Conservation (phyloP, 92 coral and sea anemone species). For the Porites rus region DNA sequence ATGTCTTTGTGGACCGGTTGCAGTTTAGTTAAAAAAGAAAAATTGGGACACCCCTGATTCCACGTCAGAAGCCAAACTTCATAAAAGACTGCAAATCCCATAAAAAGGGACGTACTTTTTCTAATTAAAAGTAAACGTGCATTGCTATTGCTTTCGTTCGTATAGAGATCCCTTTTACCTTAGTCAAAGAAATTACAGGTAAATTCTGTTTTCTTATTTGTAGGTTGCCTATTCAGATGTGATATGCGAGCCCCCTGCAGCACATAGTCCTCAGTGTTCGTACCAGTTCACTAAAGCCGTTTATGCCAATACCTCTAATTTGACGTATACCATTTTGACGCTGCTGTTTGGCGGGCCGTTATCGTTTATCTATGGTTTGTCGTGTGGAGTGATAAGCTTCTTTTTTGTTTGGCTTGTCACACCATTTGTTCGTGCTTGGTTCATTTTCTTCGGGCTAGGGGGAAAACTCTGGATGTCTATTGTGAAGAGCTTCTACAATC, state of each 20-base stretch:
- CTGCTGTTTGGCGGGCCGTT: slow-evolving; percentile 27
- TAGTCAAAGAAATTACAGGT: too few relatives aligned
- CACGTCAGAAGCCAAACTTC: too few relatives aligned
- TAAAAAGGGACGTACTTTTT: too few relatives aligned
- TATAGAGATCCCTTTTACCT: too few relatives aligned
- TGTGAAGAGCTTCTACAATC: background rate
- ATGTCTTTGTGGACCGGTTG: too few relatives aligned
- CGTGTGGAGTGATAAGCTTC: background rate
- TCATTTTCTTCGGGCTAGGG: slow-evolving; percentile 1
- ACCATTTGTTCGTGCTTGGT: slow-evolving; percentile 3
- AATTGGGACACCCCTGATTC: too few relatives aligned
- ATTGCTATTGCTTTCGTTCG: too few relatives aligned
- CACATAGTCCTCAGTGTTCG: slow-evolving; percentile 24
- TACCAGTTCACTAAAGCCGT: slow-evolving; percentile 16
- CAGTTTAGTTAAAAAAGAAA: too few relatives aligned
- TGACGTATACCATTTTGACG: slow-evolving; percentile 10
- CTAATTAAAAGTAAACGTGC: too few relatives aligned
- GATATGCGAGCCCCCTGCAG: slow-evolving; percentile 26
- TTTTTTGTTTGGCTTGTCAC: background rate
- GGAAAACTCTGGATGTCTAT: background rate
- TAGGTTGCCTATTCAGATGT: slow-evolving; percentile 32
- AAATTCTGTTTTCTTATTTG: background rate
- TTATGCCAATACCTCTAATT: background rate
- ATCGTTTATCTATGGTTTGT: slow-evolving; percentile 18
- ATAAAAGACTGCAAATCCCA: too few relatives aligned